Evolutionary conservation across 2,888 invertebrate species (phyloP).

Genomic region (Eupithecia abbreviata): DNA sequence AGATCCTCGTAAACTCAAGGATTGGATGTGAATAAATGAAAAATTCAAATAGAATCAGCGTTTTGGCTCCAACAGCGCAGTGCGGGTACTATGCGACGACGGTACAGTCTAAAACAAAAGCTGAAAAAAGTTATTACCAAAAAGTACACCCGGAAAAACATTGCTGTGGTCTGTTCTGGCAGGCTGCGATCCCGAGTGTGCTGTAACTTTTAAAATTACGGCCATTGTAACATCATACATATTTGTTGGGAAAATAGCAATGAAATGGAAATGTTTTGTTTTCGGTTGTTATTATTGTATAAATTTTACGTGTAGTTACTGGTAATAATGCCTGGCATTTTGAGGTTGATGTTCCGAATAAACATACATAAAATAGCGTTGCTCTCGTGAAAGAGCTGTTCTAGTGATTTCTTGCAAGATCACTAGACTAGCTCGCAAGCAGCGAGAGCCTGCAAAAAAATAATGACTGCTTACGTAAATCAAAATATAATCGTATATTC

Average conservation of each 20-base stretch:
- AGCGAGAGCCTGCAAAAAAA: not conserved
- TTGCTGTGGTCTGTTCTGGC: slow-evolving; percentile 6
- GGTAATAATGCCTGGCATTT: not conserved
- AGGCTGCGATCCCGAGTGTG: not conserved
- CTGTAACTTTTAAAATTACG: not conserved
- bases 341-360: not conserved
- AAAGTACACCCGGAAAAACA: not conserved
- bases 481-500: not conserved
- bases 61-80: slow-evolving; percentile 30
- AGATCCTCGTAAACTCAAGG: slow-evolving; percentile 31
- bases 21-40: slow-evolving; percentile 45
- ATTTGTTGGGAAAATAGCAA: not conserved
- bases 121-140: not conserved
- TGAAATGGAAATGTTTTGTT: not conserved
- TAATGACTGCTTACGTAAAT: not conserved
- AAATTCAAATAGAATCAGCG: slow-evolving; percentile 41
- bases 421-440: not conserved
- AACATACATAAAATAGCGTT: not conserved
- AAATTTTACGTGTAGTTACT: not conserved
- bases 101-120: slow-evolving; percentile 17
- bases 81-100: slow-evolving; percentile 37
- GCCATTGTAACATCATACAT: not conserved
- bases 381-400: not conserved
- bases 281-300: not conserved
- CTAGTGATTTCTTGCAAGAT: no score